Conservation (phyloP, 1,140 invertebrate species). For the Eueides isabella region DNA sequence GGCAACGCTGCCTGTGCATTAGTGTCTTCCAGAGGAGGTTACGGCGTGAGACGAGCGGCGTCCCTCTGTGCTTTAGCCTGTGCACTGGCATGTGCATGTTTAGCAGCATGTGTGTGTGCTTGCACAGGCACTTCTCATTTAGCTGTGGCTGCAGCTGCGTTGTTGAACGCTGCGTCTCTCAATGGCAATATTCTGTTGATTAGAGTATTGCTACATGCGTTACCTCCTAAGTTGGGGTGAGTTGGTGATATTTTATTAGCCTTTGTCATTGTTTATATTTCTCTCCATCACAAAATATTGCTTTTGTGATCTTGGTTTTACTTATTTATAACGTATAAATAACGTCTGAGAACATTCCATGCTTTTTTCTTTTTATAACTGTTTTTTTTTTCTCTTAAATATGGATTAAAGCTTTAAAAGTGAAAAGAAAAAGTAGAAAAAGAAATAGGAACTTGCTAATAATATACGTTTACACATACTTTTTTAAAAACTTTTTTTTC, state of each 20-base stretch:
- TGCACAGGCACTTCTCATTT: constrained; percentile 46
- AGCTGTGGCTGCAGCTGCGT: constrained; percentile 64
- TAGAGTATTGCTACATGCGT: constrained; percentile 59
- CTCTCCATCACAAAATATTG: too few relatives aligned
- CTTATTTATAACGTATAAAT: too few relatives aligned
- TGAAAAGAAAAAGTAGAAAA: too few relatives aligned
- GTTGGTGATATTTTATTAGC: background rate
- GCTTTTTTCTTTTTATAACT: too few relatives aligned
- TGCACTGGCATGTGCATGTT: constrained; percentile 53
- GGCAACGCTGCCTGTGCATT: constrained; percentile 66
- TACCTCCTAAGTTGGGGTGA: constrained; percentile 72
- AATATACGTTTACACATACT: too few relatives aligned
- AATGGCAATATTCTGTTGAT: constrained; percentile 73
- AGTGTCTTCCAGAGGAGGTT: constrained; percentile 53
- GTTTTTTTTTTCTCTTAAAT: too few relatives aligned
- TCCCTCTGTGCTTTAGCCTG: constrained; percentile 58
- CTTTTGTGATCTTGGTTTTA: too few relatives aligned
- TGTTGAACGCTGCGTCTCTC: constrained; percentile 65
- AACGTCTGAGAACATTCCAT: too few relatives aligned
- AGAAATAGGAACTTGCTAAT: too few relatives aligned
- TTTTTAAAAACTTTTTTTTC: too few relatives aligned
- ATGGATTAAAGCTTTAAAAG: too few relatives aligned
- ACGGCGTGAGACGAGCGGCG: constrained; percentile 57
- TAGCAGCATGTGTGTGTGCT: constrained; percentile 60
- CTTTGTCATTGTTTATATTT: too few relatives aligned